Evolutionary conservation across 2,888 invertebrate species (phyloP).

Genomic region (Polymixis lichenea): DNA sequence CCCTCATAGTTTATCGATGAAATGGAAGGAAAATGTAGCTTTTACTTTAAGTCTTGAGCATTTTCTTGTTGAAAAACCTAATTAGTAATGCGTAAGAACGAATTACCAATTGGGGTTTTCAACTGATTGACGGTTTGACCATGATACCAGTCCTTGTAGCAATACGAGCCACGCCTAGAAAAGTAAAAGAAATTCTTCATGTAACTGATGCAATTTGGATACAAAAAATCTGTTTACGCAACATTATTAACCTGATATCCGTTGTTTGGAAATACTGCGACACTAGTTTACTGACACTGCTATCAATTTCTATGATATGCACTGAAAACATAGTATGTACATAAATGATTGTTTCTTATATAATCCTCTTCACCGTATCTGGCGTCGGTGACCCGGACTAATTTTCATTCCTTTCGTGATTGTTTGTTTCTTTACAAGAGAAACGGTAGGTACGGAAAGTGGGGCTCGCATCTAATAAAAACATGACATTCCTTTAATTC

Average conservation of each 20-base stretch:
- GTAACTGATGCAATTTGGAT: background rate
- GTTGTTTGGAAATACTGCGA: conserved; percentile 16
- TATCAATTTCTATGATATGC: background rate
- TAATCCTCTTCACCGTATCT: background rate
- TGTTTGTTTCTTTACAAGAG: background rate
- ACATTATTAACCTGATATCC: background rate
- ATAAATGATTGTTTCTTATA: background rate
- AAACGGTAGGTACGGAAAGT: too few relatives aligned
- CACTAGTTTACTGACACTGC: conserved; percentile 23
- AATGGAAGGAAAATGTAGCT: conserved; percentile 17
- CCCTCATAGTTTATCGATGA: conserved; percentile 5
- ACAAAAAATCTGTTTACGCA: background rate
- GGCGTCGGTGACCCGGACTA: background rate
- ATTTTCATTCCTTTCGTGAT: background rate
- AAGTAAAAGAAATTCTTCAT: background rate
- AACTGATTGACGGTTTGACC: too few relatives aligned
- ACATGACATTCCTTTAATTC: background rate
- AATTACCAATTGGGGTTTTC: too few relatives aligned
- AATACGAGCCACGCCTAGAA: background rate
- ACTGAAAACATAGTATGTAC: background rate
- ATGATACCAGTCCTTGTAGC: too few relatives aligned
- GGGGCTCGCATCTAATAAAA: background rate
- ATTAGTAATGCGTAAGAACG: background rate
- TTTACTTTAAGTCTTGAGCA: conserved; percentile 1
- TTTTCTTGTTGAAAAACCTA: background rate